Evolutionary conservation across 1,140 invertebrate genomes (phyloP).

Genomic region (Vanessa tameamea): DNA sequence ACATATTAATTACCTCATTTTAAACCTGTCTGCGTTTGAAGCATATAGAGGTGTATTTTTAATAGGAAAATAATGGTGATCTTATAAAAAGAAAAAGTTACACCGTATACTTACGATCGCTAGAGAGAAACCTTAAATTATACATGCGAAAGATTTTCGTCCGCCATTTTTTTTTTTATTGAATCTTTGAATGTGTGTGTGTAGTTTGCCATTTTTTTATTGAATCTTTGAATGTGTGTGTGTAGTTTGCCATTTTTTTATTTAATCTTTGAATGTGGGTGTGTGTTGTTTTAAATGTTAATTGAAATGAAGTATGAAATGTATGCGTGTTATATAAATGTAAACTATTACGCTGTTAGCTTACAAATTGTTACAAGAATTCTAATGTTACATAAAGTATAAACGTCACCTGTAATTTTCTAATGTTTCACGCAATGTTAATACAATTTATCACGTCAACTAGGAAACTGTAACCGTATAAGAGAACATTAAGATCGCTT

Average conservation of each 20-base stretch:
- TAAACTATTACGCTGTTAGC: neutral
- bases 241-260: too few relatives aligned
- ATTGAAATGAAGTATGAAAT: neutral
- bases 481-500: neutral
- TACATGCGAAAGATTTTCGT: constrained; percentile 1
- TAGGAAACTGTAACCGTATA: constrained; percentile 8
- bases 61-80: constrained; percentile 15
- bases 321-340: neutral
- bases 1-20: constrained; percentile 26
- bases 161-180: neutral
- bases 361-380: neutral
- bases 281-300: neutral
- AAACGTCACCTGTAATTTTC: constrained; percentile 1
- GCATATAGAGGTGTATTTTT: constrained; percentile 10
- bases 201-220: too few relatives aligned
- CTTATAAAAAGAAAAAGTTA: constrained; percentile 5
- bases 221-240: neutral
- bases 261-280: neutral
- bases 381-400: neutral
- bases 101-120: neutral
- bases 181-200: neutral
- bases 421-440: neutral
- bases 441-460: constrained; percentile 7
- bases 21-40: constrained; percentile 9
- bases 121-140: neutral